These are phyloP conservation scores for Cranoglanis bouderius DNA, from an alignment of 2,113 vertebrate genomes.

Conservation along the genomic window DNA sequence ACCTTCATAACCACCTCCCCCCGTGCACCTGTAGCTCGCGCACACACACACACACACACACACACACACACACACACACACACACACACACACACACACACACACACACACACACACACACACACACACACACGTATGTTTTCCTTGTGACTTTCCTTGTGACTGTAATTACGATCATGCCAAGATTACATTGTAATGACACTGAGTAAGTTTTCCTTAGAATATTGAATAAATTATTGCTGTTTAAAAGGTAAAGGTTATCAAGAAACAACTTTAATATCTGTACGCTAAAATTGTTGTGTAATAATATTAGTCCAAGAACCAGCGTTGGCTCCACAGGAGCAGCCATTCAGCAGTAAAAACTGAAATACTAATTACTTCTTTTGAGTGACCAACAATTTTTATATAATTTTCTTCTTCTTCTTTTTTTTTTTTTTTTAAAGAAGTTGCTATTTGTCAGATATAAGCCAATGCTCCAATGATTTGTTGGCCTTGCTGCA, in stretches of 20 bases:
- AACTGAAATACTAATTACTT: background rate
- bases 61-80: background rate
- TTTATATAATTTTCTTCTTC: too few relatives aligned
- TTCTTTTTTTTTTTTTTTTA: background rate
- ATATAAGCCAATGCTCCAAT: background rate
- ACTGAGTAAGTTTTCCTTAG: background rate
- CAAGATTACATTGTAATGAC: too few relatives aligned
- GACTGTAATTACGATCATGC: background rate
- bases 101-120: background rate
- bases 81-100: background rate
- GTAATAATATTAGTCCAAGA: background rate
- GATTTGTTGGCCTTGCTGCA: background rate
- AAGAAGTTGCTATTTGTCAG: background rate
- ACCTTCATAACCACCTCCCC: slow-evolving; percentile 71
- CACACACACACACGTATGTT: too few relatives aligned
- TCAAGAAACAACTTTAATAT: background rate
- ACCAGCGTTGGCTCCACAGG: background rate
- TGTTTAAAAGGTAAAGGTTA: background rate
- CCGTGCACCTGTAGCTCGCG: slow-evolving; percentile 68
- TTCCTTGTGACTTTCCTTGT: background rate
- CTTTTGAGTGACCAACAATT: background rate
- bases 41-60: slow-evolving; percentile 13
- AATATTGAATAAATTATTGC: background rate
- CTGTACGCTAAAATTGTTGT: background rate
- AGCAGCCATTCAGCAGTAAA: background rate